These are phyloP conservation scores for Chaenogobius annularis DNA, from an alignment of 2,113 vertebrate genomes.

Conservation along the genomic window DNA sequence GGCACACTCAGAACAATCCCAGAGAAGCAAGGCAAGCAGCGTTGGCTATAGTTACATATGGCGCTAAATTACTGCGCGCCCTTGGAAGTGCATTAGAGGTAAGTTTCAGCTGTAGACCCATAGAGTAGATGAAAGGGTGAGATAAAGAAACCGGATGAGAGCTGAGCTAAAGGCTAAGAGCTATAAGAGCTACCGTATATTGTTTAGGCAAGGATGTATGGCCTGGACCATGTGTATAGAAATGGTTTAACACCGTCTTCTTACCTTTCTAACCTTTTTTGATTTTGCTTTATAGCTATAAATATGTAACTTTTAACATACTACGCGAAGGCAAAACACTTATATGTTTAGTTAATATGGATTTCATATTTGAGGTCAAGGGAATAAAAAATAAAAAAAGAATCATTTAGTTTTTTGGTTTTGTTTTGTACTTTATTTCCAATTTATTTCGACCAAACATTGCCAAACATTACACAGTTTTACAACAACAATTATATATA, in stretches of 20 bases:
- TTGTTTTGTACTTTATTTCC: too few relatives aligned
- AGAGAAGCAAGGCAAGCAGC: neutral
- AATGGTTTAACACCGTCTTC: neutral
- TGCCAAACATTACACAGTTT: neutral
- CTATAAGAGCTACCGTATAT: neutral
- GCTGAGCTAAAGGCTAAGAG: neutral
- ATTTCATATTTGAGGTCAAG: neutral
- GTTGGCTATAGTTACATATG: neutral
- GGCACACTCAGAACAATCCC: neutral
- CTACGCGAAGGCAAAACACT: too few relatives aligned
- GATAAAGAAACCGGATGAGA: neutral
- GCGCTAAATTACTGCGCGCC: neutral
- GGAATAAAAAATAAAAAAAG: too few relatives aligned
- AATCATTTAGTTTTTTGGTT: too few relatives aligned
- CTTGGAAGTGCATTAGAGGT: constrained; percentile 4
- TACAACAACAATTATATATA: neutral
- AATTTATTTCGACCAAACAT: too few relatives aligned
- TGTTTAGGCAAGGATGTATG: neutral
- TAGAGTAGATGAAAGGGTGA: neutral
- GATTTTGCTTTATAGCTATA: neutral
- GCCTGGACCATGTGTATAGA: neutral
- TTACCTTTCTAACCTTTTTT: neutral
- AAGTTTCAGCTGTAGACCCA: neutral
- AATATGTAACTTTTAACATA: neutral
- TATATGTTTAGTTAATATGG: neutral